Conservation (phyloP, 2,797 vertebrate species). For the Xenops minutus region DNA sequence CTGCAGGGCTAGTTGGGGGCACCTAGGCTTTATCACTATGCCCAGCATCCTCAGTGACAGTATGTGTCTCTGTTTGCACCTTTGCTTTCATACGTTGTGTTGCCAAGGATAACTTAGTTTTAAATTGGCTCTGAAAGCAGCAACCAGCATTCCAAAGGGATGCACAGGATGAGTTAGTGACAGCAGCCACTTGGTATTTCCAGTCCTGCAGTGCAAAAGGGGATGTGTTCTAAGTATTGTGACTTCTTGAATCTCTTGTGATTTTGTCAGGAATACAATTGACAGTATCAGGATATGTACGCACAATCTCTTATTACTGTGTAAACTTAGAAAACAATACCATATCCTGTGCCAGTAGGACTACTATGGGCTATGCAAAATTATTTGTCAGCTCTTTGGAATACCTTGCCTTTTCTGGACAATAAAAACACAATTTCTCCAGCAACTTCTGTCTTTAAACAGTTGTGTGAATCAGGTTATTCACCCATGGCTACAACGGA, state of each 20-base stretch:
- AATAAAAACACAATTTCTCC: not conserved
- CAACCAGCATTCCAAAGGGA: not conserved
- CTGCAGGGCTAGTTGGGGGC: not conserved
- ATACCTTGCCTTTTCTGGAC: conserved; percentile 10
- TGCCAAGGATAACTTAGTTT: not conserved
- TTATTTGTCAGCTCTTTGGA: not conserved
- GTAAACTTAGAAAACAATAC: conserved; percentile 31
- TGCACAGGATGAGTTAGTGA: not conserved
- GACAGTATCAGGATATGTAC: not conserved
- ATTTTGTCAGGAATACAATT: not conserved
- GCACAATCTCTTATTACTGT: not conserved
- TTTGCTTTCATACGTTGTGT: not conserved
- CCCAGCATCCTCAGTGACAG: not conserved
- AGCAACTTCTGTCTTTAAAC: not conserved
- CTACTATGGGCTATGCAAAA: not conserved
- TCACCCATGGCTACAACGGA: not conserved
- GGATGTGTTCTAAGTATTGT: not conserved
- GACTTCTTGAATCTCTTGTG: not conserved
- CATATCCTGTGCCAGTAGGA: not conserved
- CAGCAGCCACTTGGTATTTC: not conserved
- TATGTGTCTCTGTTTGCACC: not conserved
- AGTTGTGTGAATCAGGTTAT: not conserved
- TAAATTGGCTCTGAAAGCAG: not conserved
- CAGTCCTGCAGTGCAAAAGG: not conserved
- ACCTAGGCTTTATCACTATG: not conserved